Evolutionary conservation across 2,113 vertebrate species (phyloP).

Genomic region (Petrocephalus zakoni): DNA sequence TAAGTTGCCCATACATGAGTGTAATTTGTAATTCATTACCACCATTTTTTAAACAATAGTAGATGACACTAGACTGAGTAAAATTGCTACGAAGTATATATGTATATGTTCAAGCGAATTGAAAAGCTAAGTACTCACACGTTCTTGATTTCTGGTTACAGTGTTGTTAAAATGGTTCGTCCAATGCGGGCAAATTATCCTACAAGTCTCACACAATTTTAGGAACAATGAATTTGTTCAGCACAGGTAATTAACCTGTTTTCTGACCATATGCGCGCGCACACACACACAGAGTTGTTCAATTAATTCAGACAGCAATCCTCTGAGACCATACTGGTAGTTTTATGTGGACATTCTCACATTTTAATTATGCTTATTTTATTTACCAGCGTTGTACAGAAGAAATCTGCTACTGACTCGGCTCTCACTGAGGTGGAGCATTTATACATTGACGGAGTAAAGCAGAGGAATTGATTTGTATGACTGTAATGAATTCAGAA

Average conservation of each 20-base stretch:
- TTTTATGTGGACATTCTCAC: not conserved
- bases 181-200: not conserved
- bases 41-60: no score
- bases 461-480: slow-evolving; percentile 74
- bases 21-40: no score
- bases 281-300: not conserved
- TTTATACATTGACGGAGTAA: slow-evolving; percentile 79
- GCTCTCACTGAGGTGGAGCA: slow-evolving; percentile 40
- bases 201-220: not conserved
- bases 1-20: not conserved
- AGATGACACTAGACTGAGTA: no score
- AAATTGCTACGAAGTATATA: no score
- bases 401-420: not conserved
- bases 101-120: no score
- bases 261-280: not conserved
- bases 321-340: not conserved
- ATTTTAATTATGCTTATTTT: not conserved
- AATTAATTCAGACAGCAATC: not conserved
- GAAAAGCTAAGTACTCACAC: not conserved
- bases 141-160: slow-evolving; percentile 17
- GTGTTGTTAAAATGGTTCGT: slow-evolving; percentile 7
- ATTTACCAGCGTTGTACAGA: not conserved
- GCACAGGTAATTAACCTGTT: slow-evolving; percentile 16
- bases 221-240: slow-evolving; percentile 17
- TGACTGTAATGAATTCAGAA: slow-evolving; percentile 85